Percentiles rank a stretch among this genome's conserved stretches.
These are phyloP conservation scores for Mycalesis mineus DNA, from an alignment of 2,888 invertebrate species.

Conservation along the genomic window DNA sequence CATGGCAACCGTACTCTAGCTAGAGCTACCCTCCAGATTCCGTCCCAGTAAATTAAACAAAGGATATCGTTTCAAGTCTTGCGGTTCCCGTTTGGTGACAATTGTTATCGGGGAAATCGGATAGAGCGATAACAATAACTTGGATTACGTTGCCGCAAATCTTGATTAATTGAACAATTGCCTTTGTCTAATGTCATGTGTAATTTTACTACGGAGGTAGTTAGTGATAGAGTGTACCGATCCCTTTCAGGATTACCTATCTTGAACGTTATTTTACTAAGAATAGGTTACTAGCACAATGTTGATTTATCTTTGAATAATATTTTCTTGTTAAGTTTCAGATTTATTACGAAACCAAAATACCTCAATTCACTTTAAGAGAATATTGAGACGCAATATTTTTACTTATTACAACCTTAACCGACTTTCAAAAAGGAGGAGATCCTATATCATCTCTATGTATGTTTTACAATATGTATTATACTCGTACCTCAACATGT, in stretches of 20 bases:
- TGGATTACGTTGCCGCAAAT: conserved; percentile 22
- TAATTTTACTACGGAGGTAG: neutral
- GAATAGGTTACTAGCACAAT: no score
- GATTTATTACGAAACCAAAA: no score
- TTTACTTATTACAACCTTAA: no score
- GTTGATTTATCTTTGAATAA: no score
- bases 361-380: no score
- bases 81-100: conserved; percentile 28
- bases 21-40: conserved; percentile 71
- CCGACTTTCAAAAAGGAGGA: no score
- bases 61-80: conserved; percentile 61
- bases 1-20: conserved; percentile 74
- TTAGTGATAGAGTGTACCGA: neutral
- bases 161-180: conserved; percentile 15
- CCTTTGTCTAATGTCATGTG: conserved; percentile 10
- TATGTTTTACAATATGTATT: no score
- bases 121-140: conserved; percentile 29
- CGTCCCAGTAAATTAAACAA: conserved; percentile 74
- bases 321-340: no score
- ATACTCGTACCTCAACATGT: no score
- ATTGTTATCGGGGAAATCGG: conserved; percentile 28
- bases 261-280: neutral
- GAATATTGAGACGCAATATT: no score
- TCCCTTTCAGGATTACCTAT: neutral
- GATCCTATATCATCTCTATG: no score